phyloP scores from a whole-genome alignment of 2,113 vertebrate genomes.

The Pardalotus punctatus region DNA sequence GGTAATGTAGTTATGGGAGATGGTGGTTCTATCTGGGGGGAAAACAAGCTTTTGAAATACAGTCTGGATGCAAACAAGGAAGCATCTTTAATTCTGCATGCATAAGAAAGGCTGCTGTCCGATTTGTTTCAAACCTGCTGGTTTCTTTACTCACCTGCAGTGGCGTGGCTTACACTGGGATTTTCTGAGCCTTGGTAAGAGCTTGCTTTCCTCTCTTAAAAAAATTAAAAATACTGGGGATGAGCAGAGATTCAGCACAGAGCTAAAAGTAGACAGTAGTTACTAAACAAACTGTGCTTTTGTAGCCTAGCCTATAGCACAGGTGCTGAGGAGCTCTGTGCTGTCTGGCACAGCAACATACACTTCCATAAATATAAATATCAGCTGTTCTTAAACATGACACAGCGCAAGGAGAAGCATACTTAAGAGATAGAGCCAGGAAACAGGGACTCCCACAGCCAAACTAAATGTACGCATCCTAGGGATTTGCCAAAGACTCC shows the following conservation, averaged over 20 bases:
- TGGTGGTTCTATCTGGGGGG: background rate
- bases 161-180: background rate
- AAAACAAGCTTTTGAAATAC: background rate
- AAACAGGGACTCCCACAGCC: constrained; percentile 14
- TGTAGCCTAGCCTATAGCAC: constrained; percentile 48
- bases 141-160: constrained; percentile 38
- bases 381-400: constrained; percentile 51
- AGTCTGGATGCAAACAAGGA: background rate
- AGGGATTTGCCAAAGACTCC: background rate
- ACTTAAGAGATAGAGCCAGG: background rate
- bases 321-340: constrained; percentile 37
- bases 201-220: constrained; percentile 30
- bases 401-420: background rate
- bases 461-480: background rate
- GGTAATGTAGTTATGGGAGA: background rate
- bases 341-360: constrained; percentile 22
- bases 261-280: constrained; percentile 3
- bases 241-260: background rate
- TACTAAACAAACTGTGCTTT: constrained; percentile 46
- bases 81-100: background rate
- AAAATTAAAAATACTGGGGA: background rate
- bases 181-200: constrained; percentile 49
- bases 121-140: background rate
- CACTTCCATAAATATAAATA: constrained; percentile 51
- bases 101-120: background rate